phyloP scores from a whole-genome alignment of 2,113 vertebrate genomes.

The Plecturocebus donacophilus region DNA sequence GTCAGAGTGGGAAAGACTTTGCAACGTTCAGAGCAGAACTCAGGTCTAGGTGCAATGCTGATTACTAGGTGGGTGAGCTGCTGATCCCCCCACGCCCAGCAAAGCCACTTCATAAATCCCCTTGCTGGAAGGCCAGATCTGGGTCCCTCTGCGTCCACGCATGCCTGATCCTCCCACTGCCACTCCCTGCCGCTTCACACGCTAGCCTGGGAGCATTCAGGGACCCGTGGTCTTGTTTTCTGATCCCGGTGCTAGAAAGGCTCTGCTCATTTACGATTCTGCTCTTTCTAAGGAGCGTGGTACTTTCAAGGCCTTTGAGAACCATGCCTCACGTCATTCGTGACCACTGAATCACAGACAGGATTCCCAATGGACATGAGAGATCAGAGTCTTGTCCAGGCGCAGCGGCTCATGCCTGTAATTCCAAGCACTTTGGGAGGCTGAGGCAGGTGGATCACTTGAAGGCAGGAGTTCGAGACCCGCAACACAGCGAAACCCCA shows the following conservation, averaged over 20 bases:
- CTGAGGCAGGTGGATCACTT: too few species aligned
- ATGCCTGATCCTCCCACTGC: not conserved
- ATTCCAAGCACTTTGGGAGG: too few species aligned
- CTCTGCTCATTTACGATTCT: not conserved
- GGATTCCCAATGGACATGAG: not conserved
- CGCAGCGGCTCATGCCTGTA: too few species aligned
- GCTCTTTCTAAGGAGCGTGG: not conserved
- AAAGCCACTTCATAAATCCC: fast-evolving
- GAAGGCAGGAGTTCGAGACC: too few species aligned
- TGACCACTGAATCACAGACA: not conserved
- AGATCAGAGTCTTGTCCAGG: not conserved
- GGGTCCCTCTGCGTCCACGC: not conserved
- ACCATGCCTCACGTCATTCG: not conserved
- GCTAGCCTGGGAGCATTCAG: not conserved
- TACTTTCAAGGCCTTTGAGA: not conserved
- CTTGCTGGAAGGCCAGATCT: not conserved
- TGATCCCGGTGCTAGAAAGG: too few species aligned
- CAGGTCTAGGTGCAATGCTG: not conserved
- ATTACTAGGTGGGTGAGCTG: too few species aligned
- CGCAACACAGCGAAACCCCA: too few species aligned
- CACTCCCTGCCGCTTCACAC: not conserved
- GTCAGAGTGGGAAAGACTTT: not conserved
- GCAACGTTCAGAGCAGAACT: not conserved
- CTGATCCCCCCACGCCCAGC: not conserved
- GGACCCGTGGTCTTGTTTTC: not conserved